Conservation (phyloP, 2,113 vertebrate species). For the Peromyscus maniculatus region DNA sequence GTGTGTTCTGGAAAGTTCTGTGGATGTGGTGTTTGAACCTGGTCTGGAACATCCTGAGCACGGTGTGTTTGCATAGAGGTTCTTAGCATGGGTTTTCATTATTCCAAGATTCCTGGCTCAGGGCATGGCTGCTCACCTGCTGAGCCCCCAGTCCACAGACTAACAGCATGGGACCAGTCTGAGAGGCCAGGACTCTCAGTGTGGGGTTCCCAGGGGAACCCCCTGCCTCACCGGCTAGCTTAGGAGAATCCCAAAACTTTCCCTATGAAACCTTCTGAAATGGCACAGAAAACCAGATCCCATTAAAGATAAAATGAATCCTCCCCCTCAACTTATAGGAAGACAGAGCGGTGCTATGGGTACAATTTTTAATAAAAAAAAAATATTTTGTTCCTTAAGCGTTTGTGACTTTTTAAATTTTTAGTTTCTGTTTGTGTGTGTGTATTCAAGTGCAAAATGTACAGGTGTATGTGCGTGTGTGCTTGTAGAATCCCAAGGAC, state of each 20-base stretch:
- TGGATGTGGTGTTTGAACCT: neutral
- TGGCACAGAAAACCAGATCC: constrained; percentile 51
- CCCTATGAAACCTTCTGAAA: neutral
- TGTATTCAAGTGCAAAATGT: neutral
- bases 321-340: constrained; percentile 21
- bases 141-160: neutral
- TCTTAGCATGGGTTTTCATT: constrained; percentile 42
- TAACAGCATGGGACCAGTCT: neutral
- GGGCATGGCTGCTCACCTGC: neutral
- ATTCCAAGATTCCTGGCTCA: neutral
- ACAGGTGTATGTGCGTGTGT: accelerated
- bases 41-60: neutral
- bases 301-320: neutral
- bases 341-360: constrained; percentile 74
- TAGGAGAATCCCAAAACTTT: neutral
- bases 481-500: neutral
- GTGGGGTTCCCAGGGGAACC: neutral
- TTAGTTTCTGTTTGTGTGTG: neutral
- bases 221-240: neutral
- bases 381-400: constrained; percentile 60
- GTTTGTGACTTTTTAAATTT: constrained; percentile 26
- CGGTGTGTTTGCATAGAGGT: neutral
- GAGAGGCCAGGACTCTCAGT: neutral
- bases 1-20: neutral
- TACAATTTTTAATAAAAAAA: constrained; percentile 79